phyloP scores from a whole-genome alignment of 2,888 invertebrate species.

The Gisinianus flammeolus region DNA sequence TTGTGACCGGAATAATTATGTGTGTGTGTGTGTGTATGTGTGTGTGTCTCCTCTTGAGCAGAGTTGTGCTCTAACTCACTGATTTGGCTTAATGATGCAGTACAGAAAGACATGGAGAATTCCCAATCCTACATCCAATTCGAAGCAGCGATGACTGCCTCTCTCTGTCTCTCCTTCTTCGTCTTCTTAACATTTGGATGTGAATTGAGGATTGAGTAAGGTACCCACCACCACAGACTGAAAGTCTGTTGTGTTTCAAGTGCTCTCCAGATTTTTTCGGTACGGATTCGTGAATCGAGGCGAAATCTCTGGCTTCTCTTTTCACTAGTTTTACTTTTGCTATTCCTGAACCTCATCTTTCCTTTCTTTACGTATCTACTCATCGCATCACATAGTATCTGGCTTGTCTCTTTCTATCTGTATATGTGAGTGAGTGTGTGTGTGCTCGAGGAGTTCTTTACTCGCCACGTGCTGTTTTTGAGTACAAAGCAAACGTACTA shows the following conservation, averaged over 20 bases:
- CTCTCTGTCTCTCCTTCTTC: neutral
- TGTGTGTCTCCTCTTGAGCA: constrained; percentile 54
- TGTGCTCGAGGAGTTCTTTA: neutral
- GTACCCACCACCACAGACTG: neutral
- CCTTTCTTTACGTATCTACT: neutral
- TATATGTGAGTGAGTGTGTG: neutral
- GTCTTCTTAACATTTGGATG: neutral
- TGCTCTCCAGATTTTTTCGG: constrained; percentile 25
- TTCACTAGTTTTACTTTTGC: constrained; percentile 19
- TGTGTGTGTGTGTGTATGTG: too few relatives aligned
- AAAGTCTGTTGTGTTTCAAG: constrained; percentile 27
- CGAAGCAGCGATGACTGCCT: neutral
- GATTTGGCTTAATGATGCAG: constrained; percentile 57
- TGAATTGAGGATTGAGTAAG: neutral
- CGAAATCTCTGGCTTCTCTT: constrained; percentile 29
- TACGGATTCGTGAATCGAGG: constrained; percentile 21
- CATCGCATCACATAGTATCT: constrained; percentile 2
- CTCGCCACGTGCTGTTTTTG: constrained; percentile 5
- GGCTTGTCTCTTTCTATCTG: neutral
- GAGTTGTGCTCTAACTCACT: constrained; percentile 49
- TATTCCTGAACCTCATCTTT: neutral
- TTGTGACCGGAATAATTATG: constrained; percentile 59
- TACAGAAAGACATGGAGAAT: constrained; percentile 52
- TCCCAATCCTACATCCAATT: constrained; percentile 41
- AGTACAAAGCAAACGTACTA: constrained; percentile 2